A percentile compares a stretch with the other conserved stretches of the same genome.
Conservation (phyloP, 2,797 vertebrate genomes). For the Mus minutoides region DNA sequence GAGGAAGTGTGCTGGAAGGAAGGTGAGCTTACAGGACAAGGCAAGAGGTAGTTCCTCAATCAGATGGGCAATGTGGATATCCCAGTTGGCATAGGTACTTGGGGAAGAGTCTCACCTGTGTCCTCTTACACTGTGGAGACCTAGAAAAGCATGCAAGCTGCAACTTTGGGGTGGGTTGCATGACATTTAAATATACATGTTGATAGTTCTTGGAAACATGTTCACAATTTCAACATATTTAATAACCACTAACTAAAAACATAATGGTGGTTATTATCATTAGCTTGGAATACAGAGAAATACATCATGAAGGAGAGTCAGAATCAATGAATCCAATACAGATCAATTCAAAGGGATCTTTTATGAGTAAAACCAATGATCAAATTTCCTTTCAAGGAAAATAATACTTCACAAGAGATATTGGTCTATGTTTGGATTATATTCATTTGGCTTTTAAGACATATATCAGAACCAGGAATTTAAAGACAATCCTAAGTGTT, state of each 20-base stretch:
- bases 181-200: not conserved
- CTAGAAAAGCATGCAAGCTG: not conserved
- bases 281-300: not conserved
- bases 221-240: constrained; percentile 24
- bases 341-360: not conserved
- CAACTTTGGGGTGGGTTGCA: not conserved
- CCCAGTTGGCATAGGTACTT: too few relatives aligned
- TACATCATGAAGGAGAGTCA: not conserved
- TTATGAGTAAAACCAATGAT: not conserved
- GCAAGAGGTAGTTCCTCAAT: too few relatives aligned
- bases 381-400: constrained; percentile 19
- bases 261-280: not conserved
- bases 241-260: not conserved
- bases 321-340: not conserved
- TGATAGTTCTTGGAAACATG: not conserved
- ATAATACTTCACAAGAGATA: not conserved
- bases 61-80: too few relatives aligned
- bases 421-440: not conserved
- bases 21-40: too few relatives aligned
- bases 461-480: not conserved
- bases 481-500: not conserved
- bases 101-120: too few relatives aligned
- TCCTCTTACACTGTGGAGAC: not conserved
- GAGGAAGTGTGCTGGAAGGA: too few relatives aligned
- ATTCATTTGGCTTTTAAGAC: not conserved